Conservation (phyloP, 1,140 invertebrate species). For the Cyclargus thomasi region DNA sequence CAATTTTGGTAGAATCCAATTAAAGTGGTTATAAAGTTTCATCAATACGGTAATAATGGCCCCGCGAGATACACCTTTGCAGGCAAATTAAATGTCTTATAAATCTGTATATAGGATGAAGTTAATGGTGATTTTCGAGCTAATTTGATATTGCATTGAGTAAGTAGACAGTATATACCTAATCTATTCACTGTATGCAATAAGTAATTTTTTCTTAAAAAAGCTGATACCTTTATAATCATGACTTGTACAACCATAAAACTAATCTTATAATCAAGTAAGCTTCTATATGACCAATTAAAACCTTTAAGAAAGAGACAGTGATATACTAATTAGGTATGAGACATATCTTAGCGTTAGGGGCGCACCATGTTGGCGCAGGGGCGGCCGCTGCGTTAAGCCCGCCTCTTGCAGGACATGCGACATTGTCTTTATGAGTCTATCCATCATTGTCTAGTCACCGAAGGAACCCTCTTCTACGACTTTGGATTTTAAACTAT, state of each 20-base stretch:
- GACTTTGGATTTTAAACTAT: background rate
- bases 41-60: conserved; percentile 34
- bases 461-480: background rate
- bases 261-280: no score
- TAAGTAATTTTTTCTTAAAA: no score
- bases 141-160: background rate
- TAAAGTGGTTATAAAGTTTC: conserved; percentile 53
- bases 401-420: background rate
- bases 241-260: no score
- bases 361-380: background rate
- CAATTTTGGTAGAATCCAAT: conserved; percentile 65
- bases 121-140: background rate
- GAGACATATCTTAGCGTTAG: background rate
- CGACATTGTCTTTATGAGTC: background rate
- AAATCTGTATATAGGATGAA: background rate
- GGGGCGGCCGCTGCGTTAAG: background rate
- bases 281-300: background rate
- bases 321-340: background rate
- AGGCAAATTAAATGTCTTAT: conserved; percentile 20
- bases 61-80: conserved; percentile 2
- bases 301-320: background rate
- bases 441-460: conserved; percentile 1
- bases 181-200: no score
- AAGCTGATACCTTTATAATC: no score
- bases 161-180: no score